phyloP scores from a whole-genome alignment of 1,140 invertebrate species.

The Drosophila asahinai region DNA sequence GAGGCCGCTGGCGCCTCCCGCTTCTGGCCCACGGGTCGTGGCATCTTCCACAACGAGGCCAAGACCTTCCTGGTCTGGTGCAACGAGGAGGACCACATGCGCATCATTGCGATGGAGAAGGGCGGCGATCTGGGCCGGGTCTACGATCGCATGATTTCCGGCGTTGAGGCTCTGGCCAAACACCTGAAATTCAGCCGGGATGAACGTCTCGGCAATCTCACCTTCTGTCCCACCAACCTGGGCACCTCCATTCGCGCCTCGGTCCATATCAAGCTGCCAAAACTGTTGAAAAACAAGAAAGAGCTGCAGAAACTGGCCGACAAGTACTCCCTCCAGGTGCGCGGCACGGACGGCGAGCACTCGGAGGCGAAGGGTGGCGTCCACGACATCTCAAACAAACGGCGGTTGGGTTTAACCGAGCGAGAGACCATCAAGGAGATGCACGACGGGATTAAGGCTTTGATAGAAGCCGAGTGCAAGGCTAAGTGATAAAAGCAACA shows the following conservation, averaged over 20 bases:
- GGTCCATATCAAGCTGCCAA: conserved; percentile 98
- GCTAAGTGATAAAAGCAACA: background rate
- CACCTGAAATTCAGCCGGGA: conserved; percentile 94
- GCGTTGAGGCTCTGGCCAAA: conserved; percentile 96
- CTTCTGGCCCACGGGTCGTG: conserved; percentile 97
- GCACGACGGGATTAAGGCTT: conserved; percentile 93
- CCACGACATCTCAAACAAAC: conserved; percentile 96
- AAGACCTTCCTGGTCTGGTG: conserved; percentile 99
- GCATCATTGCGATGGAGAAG: conserved; percentile 99
- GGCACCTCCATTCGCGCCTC: conserved; percentile 98
- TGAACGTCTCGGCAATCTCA: conserved; percentile 96
- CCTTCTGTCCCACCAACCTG: conserved; percentile 99
- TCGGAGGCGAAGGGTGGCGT: conserved; percentile 96
- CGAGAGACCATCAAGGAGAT: conserved; percentile 94
- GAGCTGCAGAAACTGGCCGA: conserved; percentile 95
- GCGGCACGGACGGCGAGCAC: conserved; percentile 96
- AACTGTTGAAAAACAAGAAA: conserved; percentile 92
- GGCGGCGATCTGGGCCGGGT: conserved; percentile 96
- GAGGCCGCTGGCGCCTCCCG: conserved; percentile 94
- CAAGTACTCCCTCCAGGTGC: conserved; percentile 96
- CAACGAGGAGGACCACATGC: conserved; percentile 98
- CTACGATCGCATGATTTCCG: conserved; percentile 94
- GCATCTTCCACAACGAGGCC: conserved; percentile 97
- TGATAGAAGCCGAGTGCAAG: conserved; percentile 91
- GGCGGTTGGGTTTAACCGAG: conserved; percentile 94